Evolutionary conservation across 2,888 invertebrate species (phyloP).

Genomic region (Caenorhabditis sinica): DNA sequence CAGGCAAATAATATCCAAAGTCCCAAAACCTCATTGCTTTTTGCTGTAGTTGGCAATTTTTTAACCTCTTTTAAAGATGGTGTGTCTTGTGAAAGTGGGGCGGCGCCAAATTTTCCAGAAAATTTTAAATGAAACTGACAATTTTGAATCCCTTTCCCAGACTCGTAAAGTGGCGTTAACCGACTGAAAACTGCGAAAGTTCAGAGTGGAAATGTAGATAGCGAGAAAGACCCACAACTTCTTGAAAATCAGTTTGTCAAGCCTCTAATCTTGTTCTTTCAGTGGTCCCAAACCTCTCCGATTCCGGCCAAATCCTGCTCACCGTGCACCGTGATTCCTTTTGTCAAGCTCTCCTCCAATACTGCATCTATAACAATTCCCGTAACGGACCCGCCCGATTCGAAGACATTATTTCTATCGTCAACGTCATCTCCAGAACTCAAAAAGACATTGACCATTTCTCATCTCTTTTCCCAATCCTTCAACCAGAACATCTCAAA

Average conservation of each 20-base stretch:
- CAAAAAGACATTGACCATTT: constrained; percentile 12
- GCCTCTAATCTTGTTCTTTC: neutral
- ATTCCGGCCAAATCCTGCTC: constrained; percentile 8
- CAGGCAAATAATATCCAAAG: too few relatives aligned
- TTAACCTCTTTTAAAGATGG: too few relatives aligned
- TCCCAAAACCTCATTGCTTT: too few relatives aligned
- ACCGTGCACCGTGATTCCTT: neutral
- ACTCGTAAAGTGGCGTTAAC: too few relatives aligned
- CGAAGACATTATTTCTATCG: neutral
- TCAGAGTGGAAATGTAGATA: neutral
- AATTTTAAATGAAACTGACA: too few relatives aligned
- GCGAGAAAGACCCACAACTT: too few relatives aligned
- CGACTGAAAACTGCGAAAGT: too few relatives aligned
- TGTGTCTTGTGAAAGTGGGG: too few relatives aligned
- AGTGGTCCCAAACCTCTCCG: constrained; percentile 2
- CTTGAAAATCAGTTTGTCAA: too few relatives aligned
- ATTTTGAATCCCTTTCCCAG: too few relatives aligned
- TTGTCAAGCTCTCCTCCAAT: neutral
- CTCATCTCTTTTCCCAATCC: constrained; percentile 5
- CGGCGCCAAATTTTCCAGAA: too few relatives aligned
- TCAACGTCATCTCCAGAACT: neutral
- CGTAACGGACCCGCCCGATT: neutral
- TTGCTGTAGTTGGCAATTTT: too few relatives aligned
- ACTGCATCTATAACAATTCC: neutral
- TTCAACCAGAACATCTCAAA: constrained; percentile 22